phyloP scores from a whole-genome alignment of 2,888 invertebrate genomes.

The Drosophila pseudotakahashii region DNA sequence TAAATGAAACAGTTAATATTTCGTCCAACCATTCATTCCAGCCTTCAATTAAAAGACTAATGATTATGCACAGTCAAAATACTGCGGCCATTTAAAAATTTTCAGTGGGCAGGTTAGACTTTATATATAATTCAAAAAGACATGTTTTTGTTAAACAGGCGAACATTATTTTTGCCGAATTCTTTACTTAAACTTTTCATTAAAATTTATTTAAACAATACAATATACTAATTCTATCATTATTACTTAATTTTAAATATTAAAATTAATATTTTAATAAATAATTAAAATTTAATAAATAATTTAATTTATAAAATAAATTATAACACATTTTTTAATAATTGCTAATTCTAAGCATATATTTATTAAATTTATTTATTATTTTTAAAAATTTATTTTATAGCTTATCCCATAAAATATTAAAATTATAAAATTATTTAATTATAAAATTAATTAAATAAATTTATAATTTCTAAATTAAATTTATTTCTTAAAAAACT shows the following conservation, averaged over 20 bases:
- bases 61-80: too few species aligned
- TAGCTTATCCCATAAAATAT: conserved; percentile 85
- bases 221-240: conserved; percentile 87
- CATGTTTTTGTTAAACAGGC: too few species aligned
- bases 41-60: too few species aligned
- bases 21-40: too few species aligned
- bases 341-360: conserved; percentile 87
- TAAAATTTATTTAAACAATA: too few species aligned
- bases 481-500: conserved; percentile 88
- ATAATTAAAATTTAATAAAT: conserved; percentile 84
- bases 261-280: conserved; percentile 84
- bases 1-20: too few species aligned
- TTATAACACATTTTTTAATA: conserved; percentile 85
- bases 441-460: conserved; percentile 77
- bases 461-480: conserved; percentile 83
- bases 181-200: too few species aligned
- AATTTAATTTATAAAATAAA: conserved; percentile 85
- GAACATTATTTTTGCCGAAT: too few species aligned
- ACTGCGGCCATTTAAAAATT: too few species aligned
- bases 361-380: conserved; percentile 83
- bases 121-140: too few species aligned
- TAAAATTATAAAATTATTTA: conserved; percentile 85
- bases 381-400: conserved; percentile 86
- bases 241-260: conserved; percentile 84
- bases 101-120: too few species aligned